Percentiles rank a stretch among this genome's conserved stretches.
These are phyloP conservation scores for Sebastes melanostomus DNA, from an alignment of 2,797 vertebrate species.

Conservation along the genomic window DNA sequence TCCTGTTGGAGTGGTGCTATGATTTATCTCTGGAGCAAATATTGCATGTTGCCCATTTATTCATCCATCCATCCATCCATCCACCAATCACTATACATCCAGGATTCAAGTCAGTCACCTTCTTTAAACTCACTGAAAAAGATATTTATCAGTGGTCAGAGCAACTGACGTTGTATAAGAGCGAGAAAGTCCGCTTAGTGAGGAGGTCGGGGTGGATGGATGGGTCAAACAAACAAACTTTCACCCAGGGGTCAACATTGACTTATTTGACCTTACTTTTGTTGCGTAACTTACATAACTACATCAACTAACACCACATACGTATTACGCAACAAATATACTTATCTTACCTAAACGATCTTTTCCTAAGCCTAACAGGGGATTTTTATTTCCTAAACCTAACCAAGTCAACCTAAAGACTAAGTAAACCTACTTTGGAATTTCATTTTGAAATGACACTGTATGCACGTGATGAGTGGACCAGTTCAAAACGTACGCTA, in stretches of 20 bases:
- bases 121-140: background rate
- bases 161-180: background rate
- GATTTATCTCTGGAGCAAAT: background rate
- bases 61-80: background rate
- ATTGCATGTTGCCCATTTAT: background rate
- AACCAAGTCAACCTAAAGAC: background rate
- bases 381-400: background rate
- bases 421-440: too few relatives aligned
- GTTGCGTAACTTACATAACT: background rate
- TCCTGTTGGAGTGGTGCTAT: background rate
- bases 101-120: background rate
- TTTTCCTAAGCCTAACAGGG: background rate
- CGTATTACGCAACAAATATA: background rate
- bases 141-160: fast-evolving
- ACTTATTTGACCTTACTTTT: background rate
- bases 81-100: background rate
- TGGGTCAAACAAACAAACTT: background rate
- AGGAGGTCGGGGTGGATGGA: background rate
- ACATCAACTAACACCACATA: background rate
- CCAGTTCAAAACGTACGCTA: background rate
- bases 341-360: fast-evolving
- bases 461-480: background rate
- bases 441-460: background rate
- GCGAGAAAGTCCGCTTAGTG: background rate
- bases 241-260: background rate